Base-by-base conservation (phyloP, 2,797 vertebrate genomes). In the Scolopax rusticola region DNA sequence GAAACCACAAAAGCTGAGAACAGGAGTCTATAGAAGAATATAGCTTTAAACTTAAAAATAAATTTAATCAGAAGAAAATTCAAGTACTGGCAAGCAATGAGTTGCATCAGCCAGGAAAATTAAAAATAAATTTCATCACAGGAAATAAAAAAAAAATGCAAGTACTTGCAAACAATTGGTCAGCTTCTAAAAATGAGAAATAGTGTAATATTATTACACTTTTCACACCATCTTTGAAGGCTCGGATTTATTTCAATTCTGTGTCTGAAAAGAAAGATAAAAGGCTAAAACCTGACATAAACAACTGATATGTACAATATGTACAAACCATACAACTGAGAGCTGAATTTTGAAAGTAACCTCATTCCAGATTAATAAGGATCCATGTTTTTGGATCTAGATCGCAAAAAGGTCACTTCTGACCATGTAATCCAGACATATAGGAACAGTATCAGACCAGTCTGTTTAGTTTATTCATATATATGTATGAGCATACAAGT, bases 271-370 rank as follows among this genome's bases (percentile, higher is more conserved):
- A 77, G 12, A 36, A 80, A 64, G 6, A 14, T 30, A 60, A 82
- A 71, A 89, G 16, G 8, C 15, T 45, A 40, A 77, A 87, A 57
- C 8, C 10, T 25, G 11, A 87, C 15, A 15, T 14, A 63, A 87
- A 70, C 11, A 53, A 18, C 11, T 38, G 19, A 2, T 16, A 43
- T 16, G 7, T 48, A 12, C 19, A 86, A 2, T 16, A 43, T 16
- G 7, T 48, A 12, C 19, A 86, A 76, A 41, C 2, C 7, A 63
- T 14, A 21, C 2, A 60, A 21, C 0, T 9, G 4, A 59, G 21
- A 51, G 19, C 4, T 83, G 38, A 73, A 67, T 60, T 84, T 40
- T 63, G 8, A n/a, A 67, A 75, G 21, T 15, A 28, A 2, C 33
- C 32, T 6, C 11, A 71, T 73, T 76, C 18, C 24, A 84, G 57